Conservation (phyloP, 1,140 invertebrate genomes). For the Mactra quadrangularis region DNA sequence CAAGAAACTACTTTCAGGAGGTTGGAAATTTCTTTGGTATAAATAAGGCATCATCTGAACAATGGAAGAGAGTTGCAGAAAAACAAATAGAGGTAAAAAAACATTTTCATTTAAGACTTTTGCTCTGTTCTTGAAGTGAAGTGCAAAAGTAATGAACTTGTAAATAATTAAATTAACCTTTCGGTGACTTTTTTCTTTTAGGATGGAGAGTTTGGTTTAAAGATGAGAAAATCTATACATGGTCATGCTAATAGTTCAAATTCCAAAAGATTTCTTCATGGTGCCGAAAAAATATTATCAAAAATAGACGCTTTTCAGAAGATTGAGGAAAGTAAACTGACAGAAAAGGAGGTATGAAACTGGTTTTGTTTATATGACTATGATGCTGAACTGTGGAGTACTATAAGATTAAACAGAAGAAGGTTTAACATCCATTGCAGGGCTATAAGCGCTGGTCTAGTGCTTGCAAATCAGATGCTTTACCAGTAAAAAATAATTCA, state of each 20-base stretch:
- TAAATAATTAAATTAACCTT: background rate
- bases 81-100: slow-evolving; percentile 21
- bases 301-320: slow-evolving; percentile 20
- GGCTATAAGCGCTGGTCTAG: background rate
- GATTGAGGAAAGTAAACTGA: slow-evolving; percentile 23
- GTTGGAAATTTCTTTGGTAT: slow-evolving; percentile 37
- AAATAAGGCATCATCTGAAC: background rate
- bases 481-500: background rate
- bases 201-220: slow-evolving; percentile 45
- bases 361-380: background rate
- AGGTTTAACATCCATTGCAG: background rate
- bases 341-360: background rate
- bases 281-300: slow-evolving; percentile 33
- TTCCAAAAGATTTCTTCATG: slow-evolving; percentile 9
- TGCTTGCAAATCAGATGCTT: background rate
- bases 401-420: background rate
- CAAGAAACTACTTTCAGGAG: no score
- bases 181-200: background rate
- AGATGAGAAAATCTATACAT: background rate
- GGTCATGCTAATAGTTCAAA: background rate
- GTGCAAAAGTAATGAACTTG: background rate
- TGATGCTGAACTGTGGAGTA: background rate
- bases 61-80: slow-evolving; percentile 36
- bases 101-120: background rate
- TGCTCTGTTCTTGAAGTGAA: background rate